Evolutionary conservation across 2,797 vertebrate species (phyloP), one percentile per base, ranked within the genome.

Genomic region (Darevskia nairensis): DNA sequence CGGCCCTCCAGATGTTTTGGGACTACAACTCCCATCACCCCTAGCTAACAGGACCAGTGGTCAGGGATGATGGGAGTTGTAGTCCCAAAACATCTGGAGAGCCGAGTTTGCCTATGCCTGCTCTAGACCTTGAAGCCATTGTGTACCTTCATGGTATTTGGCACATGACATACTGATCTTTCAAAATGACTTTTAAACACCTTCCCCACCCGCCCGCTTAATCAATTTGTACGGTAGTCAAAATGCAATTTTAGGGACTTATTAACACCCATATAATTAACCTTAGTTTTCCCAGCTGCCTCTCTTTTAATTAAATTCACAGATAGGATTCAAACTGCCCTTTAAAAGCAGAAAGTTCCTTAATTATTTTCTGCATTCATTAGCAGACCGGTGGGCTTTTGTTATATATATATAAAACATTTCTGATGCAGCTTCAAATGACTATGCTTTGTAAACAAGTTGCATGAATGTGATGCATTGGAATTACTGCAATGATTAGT

Each of bases 181-280:
- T 44, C 39, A 85, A 64, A 71, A 82, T 81, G 78, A 85, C 44
- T 85, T 64, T 44, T 71, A 84, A 76, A n/a, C 21, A 44, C 32
- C 55, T 50, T 77, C 50, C 29, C 23, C 50, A 55, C 50, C 50
- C 0, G 13, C 13, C 35, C 10, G 19, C 44, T 87, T 90, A 85
- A 90, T 85, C 78, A 88, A 77, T 82, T 69, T 83, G 68, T 74
- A 82, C 19, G 27, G 72, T 75, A 89, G 61, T 84, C 69, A 80
- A 72, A 84, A 86, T 86, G 68, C 81, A 84, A 84, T 87, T 84
- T 88, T 75, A 89, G 41, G 68, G 85, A 80, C 69, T 80, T 85
- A 89, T 61, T 86, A 87, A 77, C 82, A 81, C 69, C 55, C 87
- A 69, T 77, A 82, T 90, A 80, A 89, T 91, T 91, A 81, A 81